Conservation (phyloP, 2,113 vertebrate species). For the Atrichornis clamosus region DNA sequence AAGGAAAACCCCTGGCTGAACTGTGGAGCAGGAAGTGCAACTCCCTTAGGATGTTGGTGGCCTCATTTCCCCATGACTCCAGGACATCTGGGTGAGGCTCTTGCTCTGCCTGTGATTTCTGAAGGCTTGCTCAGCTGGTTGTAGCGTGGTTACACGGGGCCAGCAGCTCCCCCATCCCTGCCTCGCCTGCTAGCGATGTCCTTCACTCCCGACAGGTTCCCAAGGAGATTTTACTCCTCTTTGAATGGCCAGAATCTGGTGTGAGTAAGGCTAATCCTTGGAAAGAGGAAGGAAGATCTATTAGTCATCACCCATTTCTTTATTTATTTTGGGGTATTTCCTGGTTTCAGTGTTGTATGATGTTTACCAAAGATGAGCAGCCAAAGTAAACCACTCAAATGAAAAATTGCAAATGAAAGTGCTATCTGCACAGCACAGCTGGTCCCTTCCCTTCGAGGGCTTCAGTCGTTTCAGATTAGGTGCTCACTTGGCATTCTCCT, state of each 20-base stretch:
- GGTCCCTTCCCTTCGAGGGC: background rate
- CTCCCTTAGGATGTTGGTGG: background rate
- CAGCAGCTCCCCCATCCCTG: background rate
- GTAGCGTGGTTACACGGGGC: rapidly evolving
- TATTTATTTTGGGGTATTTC: background rate
- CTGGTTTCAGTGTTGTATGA: background rate
- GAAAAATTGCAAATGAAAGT: background rate
- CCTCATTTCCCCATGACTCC: rapidly evolving
- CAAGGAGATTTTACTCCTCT: background rate
- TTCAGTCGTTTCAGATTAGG: background rate
- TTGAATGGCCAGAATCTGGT: background rate
- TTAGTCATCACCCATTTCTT: rapidly evolving
- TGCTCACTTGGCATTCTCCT: background rate
- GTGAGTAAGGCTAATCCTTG: background rate
- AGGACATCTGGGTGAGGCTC: background rate
- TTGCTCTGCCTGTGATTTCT: background rate
- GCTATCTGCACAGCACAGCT: background rate
- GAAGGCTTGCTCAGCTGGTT: background rate
- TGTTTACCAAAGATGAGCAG: background rate
- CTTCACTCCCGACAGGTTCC: background rate
- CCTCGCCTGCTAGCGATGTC: background rate
- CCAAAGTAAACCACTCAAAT: background rate
- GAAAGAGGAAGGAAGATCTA: background rate
- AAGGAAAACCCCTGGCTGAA: background rate
- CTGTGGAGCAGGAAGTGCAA: rapidly evolving